Percentiles rank a stretch among this genome's conserved stretches.
These are phyloP conservation scores for Platycheirus rosarum DNA, from an alignment of 2,888 invertebrate genomes.

Conservation along the genomic window DNA sequence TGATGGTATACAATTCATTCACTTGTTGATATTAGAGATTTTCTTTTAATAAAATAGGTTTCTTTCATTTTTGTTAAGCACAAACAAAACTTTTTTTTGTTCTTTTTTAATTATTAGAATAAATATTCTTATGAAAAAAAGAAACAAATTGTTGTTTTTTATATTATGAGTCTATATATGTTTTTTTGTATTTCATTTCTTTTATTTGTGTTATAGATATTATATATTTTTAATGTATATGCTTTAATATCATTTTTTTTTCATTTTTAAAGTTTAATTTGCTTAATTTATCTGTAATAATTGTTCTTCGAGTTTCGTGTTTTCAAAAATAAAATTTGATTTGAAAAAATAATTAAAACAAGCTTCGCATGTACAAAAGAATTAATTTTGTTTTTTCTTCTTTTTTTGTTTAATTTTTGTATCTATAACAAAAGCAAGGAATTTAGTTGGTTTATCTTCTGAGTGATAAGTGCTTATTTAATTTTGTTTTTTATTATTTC, in stretches of 20 bases:
- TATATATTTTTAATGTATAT: conserved; percentile 64
- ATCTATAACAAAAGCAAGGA: conserved; percentile 67
- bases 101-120: conserved; percentile 41
- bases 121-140: conserved; percentile 38
- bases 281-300: conserved; percentile 45
- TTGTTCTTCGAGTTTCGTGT: conserved; percentile 33
- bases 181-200: conserved; percentile 54
- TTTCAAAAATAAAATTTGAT: conserved; percentile 14
- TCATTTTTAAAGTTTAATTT: conserved; percentile 38
- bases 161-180: conserved; percentile 76
- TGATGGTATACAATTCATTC: conserved; percentile 19
- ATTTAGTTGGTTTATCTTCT: conserved; percentile 50
- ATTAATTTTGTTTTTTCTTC: conserved; percentile 28
- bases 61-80: conserved; percentile 11
- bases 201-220: conserved; percentile 64
- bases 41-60: conserved; percentile 31
- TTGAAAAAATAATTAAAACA: conserved; percentile 37
- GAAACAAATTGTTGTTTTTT: conserved; percentile 66
- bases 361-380: conserved; percentile 68
- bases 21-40: conserved; percentile 30
- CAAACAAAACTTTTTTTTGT: conserved; percentile 25
- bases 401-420: not conserved
- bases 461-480: conserved; percentile 65
- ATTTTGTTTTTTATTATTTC: conserved; percentile 48
- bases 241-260: conserved; percentile 46